Evolutionary conservation across 1,140 invertebrate genomes (phyloP), one percentile per base, ranked within the genome.

Genomic region (Pseudoatta argentina): DNA sequence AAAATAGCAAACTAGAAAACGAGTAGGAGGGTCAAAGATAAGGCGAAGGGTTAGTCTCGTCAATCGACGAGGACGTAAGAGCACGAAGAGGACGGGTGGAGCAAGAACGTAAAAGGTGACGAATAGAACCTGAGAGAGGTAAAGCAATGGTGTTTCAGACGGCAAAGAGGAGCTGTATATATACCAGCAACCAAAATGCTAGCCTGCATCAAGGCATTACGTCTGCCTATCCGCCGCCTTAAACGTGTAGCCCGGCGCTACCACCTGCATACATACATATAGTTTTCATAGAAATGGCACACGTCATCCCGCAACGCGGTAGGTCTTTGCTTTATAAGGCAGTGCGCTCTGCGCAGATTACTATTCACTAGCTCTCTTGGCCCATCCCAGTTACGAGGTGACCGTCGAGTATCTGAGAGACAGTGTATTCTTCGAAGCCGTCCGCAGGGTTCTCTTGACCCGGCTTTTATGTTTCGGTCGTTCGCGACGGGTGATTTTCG

Each of bases 211-310:
- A 86, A 51, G 63, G 87, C 86, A 91, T 91, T 91, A 91, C 86
- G 89, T 89, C 88, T 88, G 89, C 77, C 78, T 87, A 89, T 91
- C 86, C 71, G 77, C 88, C 91, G 91, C 88, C 91, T 91, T 90
- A 88, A 91, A 90, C 91, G 86, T 91, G 90, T 92, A 88, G 87
- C 86, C 88, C 69, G 78, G 85, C 66, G 79, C 76, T 75, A 57
- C 78, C 75, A 78, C 86, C 69, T 88, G 87, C 91, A 92, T 90
- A 90, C 72, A 89, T 87, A 87, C 90, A 89, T 92, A 79, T 90
- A 75, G 88, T 92, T 92, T 91, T 88, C 90, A 93, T 92, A 82
- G 88, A 86, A 91, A 90, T 90, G 77, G 87, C 75, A 90, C 86
- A 89, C 76, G 77, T 67, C 83, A 82, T 78, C 81, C 86, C 34